Base-by-base conservation (phyloP, 2,888 invertebrate species). In the Neoitamus cyanurus region DNA sequence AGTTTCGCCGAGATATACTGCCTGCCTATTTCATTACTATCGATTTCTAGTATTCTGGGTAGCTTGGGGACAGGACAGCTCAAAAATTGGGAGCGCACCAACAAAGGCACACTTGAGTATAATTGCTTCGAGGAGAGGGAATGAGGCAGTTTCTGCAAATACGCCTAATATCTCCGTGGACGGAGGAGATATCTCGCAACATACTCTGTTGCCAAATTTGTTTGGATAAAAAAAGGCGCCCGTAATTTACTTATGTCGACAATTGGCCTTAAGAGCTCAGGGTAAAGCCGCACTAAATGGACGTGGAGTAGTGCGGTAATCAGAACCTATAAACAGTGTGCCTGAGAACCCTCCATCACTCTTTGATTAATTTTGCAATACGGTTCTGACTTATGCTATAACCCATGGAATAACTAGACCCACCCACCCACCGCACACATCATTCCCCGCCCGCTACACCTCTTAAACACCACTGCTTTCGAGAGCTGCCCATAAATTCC, bases 341-440 rank as follows among this genome's bases (percentile, higher is more conserved):
- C 58, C 58, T 58, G 25, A 58, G 58, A 58, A 58, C 20, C 11
- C 25, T 58, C 58, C 58, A 58, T 58, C 58, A 58, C 20, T 58
- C 58, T 58, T 58, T 58, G 58, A 58, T 58, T 58, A 58, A 58
- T 58, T 58, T 20, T 58, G 58, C 58, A 58, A 58, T 58, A 58
- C 25, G 9, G 9, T 6, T 58, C 25, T 15, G 58, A 58, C 20
- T 58, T 58, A 58, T 58, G 15, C 9, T 15, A 15, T 9, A 25
- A 58, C 20, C 58, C 58, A 25, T 58, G 58, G 3, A 48, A 48
- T 48, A 48, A 48, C 9, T 15, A 48, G 2, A 3, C 48, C 7
- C 7, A 1, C 58, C 20, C 25, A 1, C 58, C 25, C 58, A 4
- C 13, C 4, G 1, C n/a, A 42, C 6, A 13, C 9, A 25, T n/a